Conservation (phyloP, 2,888 invertebrate genomes). For the Aethes cnicana region DNA sequence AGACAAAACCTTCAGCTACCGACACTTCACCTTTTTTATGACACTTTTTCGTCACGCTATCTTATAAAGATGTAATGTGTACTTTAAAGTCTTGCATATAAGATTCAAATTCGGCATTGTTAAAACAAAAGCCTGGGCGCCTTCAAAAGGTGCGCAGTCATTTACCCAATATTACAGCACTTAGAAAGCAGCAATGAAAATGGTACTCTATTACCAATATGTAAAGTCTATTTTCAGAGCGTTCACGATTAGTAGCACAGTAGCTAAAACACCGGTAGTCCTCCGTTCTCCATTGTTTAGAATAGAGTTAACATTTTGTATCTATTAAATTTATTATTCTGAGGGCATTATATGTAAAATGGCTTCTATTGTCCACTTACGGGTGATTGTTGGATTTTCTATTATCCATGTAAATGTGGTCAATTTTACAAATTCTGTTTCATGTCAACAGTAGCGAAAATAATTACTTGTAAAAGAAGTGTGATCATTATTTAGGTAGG, state of each 20-base stretch:
- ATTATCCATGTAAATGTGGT: no score
- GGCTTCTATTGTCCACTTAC: background rate
- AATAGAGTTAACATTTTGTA: background rate
- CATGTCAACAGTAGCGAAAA: no score
- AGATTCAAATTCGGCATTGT: background rate
- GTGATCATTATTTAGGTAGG: no score
- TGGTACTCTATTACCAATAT: background rate
- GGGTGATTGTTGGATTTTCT: no score
- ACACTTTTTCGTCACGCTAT: background rate
- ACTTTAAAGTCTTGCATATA: background rate
- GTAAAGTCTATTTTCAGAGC: background rate
- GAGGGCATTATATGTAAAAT: background rate
- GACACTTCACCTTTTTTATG: conserved; percentile 14
- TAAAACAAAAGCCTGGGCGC: conserved; percentile 29
- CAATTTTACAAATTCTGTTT: no score
- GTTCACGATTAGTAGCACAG: conserved; percentile 1
- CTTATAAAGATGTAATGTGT: background rate
- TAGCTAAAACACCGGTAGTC: conserved; percentile 26
- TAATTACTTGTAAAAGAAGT: no score
- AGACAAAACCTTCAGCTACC: conserved; percentile 4
- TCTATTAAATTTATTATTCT: conserved; percentile 15
- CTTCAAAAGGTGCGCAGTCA: conserved; percentile 28
- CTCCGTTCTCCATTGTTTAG: conserved; percentile 17
- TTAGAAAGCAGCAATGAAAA: background rate
- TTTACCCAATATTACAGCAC: conserved; percentile 10